Conservation (phyloP, 2,113 vertebrate genomes). For the Phoxinus phoxinus region DNA sequence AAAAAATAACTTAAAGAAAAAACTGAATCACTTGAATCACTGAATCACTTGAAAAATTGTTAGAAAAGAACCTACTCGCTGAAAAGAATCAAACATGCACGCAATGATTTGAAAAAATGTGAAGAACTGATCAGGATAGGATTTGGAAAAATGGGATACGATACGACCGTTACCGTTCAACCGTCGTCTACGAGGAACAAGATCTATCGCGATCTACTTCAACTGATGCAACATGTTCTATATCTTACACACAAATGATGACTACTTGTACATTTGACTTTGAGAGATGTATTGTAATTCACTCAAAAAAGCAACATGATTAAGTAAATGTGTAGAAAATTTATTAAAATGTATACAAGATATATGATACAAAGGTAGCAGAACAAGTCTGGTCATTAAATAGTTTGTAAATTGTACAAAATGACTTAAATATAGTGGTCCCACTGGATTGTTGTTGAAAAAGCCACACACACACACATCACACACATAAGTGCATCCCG, state of each 20-base stretch:
- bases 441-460: not conserved
- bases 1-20: not conserved
- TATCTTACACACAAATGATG: not conserved
- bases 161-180: not conserved
- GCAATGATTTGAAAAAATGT: not conserved
- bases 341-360: conserved; percentile 54
- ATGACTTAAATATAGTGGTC: not conserved
- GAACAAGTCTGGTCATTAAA: not conserved
- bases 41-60: not conserved
- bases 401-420: conserved; percentile 43
- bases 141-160: not conserved
- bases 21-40: too few relatives aligned
- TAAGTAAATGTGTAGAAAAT: conserved; percentile 33
- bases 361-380: conserved; percentile 42
- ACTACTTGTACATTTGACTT: not conserved
- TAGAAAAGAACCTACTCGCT: not conserved
- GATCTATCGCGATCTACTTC: not conserved
- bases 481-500: not conserved
- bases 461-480: not conserved
- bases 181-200: not conserved
- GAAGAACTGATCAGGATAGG: not conserved
- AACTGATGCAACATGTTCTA: not conserved
- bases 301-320: not conserved
- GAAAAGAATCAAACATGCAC: not conserved
- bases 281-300: not conserved